Percentiles rank a stretch among this genome's conserved stretches.
These are phyloP conservation scores for Otis tarda DNA, from an alignment of 2,113 vertebrate species.

Conservation along the genomic window DNA sequence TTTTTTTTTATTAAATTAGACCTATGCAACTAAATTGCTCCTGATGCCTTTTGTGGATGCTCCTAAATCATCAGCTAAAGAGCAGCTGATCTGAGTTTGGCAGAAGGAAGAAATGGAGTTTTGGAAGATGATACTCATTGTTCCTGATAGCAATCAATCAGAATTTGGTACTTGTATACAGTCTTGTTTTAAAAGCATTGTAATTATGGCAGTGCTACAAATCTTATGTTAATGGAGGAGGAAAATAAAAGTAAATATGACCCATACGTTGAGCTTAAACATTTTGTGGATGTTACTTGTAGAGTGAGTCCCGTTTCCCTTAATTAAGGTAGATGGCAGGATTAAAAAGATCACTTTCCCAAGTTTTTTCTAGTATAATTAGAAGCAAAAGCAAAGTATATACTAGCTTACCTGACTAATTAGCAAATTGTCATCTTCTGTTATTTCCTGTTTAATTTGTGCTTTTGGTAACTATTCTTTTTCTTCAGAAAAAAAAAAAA, in stretches of 20 bases:
- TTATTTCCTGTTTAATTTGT: not conserved
- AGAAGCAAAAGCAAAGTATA: not conserved
- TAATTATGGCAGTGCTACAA: not conserved
- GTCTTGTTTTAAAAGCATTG: slow-evolving; percentile 11
- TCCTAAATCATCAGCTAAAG: slow-evolving; percentile 16
- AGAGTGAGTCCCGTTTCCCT: not conserved
- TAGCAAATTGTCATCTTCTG: not conserved
- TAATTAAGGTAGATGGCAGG: not conserved
- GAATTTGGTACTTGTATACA: not conserved
- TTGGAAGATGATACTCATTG: not conserved
- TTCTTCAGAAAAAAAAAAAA: not conserved
- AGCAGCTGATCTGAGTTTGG: slow-evolving; percentile 16
- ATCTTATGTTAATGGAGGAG: not conserved
- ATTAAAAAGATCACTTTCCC: not conserved
- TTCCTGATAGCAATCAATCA: not conserved
- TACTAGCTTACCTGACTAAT: not conserved
- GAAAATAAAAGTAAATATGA: not conserved
- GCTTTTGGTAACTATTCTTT: not conserved
- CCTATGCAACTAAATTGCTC: not conserved
- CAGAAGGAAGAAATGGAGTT: not conserved
- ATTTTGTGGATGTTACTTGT: not conserved
- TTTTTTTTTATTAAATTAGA: slow-evolving; percentile 33
- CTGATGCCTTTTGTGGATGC: slow-evolving; percentile 36
- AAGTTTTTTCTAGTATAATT: not conserved
- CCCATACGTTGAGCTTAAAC: not conserved